phyloP scores from a whole-genome alignment of 2,113 vertebrate genomes.

The Macroglossus sobrinus region DNA sequence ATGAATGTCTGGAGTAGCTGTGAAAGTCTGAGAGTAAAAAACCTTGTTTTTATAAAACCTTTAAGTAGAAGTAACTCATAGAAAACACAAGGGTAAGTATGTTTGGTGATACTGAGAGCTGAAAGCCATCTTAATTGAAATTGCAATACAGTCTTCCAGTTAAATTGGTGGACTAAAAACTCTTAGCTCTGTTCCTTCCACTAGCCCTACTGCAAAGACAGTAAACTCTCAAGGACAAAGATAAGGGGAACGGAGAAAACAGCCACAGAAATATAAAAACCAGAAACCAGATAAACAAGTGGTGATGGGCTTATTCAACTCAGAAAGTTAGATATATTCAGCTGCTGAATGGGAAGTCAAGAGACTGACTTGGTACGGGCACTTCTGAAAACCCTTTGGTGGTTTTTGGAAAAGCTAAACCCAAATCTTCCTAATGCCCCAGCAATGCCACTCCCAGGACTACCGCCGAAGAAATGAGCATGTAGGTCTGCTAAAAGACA shows the following conservation, averaged over 20 bases:
- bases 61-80: conserved; percentile 36
- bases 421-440: neutral
- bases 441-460: neutral
- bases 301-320: neutral
- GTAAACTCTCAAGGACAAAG: neutral
- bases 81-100: neutral
- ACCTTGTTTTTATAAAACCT: conserved; percentile 47
- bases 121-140: neutral
- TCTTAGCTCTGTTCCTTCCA: neutral
- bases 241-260: neutral
- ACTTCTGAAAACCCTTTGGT: neutral
- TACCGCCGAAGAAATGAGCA: neutral
- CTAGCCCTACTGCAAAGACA: neutral
- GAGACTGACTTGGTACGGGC: neutral
- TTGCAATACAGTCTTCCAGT: neutral
- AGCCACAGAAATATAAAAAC: neutral
- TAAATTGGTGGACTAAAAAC: neutral
- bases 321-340: neutral
- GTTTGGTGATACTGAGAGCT: neutral
- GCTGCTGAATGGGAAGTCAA: neutral
- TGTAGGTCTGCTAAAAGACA: neutral
- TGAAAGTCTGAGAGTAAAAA: neutral
- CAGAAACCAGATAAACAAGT: neutral
- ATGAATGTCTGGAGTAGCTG: conserved; percentile 28
- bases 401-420: neutral